Base-by-base conservation (phyloP, 1,140 invertebrate genomes). In the Watersipora subatra region DNA sequence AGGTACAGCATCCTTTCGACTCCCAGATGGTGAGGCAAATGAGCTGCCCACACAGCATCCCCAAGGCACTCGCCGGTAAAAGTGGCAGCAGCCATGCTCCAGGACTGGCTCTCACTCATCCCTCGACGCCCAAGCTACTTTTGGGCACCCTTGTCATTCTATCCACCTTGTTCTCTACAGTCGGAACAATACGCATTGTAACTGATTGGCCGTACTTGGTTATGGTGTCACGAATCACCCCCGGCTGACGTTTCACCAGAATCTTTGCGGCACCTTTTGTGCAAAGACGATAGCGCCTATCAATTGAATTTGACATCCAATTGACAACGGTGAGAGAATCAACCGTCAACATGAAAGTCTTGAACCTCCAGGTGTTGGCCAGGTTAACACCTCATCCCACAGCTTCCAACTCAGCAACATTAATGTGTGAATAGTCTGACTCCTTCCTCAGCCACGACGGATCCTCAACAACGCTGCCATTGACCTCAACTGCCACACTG, bases 351-450 rank as follows among this genome's bases (percentile, higher is more conserved):
- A n/a, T 46, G 34, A 46, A 46, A 46, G 34, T 12, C n/a, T 46
- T 46, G 34, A 46, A 46, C 7, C 58, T 26, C 28, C 30, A 63
- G 3, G 24, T 22, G 27, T 12, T 28, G 28, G 62, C 62, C n/a
- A n/a, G 30, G 28, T 63, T 63, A 30, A 63, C 19, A 20, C 62
- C 25, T 22, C 30, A 7, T 63, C 7, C 25, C 3, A 63, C 62
- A 17, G 62, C 62, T 55, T 63, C 62, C 19, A 63, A 55, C 25
- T 63, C 26, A 26, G 62, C 62, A 20, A 63, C 27, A 63, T 30
- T 63, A 19, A 63, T 63, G 25, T 63, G 62, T 15, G 28, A 19
- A 7, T 19, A 19, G 25, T 63, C 62, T 19, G 26, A 7, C 25
- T 28, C 17, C 28, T 63, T 63, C 7, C 62, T 57, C 7, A 63